These are phyloP conservation scores for Ophiodon elongatus DNA, from an alignment of 2,113 vertebrate species.

Conservation along the genomic window DNA sequence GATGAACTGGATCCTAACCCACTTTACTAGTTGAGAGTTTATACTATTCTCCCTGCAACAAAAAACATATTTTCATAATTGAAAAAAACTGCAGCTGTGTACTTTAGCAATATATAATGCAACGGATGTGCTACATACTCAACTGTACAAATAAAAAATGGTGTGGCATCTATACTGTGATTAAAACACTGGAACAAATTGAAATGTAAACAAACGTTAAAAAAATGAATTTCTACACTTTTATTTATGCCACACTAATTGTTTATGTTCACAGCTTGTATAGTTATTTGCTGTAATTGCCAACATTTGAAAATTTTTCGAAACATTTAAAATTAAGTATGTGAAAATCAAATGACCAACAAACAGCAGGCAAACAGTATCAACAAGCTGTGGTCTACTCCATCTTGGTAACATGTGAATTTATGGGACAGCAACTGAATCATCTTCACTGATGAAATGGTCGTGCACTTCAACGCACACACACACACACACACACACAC, in stretches of 20 bases:
- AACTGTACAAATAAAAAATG: too few species aligned
- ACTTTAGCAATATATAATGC: not conserved
- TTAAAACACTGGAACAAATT: not conserved
- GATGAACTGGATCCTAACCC: not conserved
- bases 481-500: not conserved
- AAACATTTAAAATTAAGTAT: not conserved
- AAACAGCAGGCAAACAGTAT: conserved; percentile 8
- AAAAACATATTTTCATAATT: not conserved
- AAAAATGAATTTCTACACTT: not conserved
- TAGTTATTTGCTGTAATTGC: not conserved
- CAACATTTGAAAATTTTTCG: not conserved
- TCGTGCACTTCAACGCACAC: not conserved
- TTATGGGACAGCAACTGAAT: conserved; percentile 20
- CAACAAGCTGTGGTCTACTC: not conserved
- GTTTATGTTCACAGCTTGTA: not conserved
- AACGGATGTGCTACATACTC: not conserved
- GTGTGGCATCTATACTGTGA: not conserved
- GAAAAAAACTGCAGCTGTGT: too few species aligned
- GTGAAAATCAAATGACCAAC: conserved; percentile 2
- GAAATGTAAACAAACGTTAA: not conserved
- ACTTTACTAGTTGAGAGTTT: not conserved
- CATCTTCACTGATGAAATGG: conserved; percentile 34
- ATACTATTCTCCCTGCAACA: not conserved
- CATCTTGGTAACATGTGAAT: conserved; percentile 15
- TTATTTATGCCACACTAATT: not conserved